Base-by-base conservation (phyloP, 2,113 vertebrate species). In the Pteropus alecto region DNA sequence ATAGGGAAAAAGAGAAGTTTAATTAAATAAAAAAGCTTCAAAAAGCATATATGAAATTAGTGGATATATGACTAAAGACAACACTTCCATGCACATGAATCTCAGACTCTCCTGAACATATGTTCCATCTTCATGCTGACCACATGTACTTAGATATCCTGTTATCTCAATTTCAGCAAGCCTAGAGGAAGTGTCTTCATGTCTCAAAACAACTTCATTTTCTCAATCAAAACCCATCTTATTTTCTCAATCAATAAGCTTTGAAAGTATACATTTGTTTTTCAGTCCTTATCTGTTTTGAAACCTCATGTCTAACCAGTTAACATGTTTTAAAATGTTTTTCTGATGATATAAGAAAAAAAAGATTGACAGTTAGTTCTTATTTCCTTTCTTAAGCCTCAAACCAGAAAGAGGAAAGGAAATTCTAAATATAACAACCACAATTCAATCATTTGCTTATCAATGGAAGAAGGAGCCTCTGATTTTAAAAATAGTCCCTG, bases 401-500 rank as follows among this genome's bases (percentile, higher is more conserved):
- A 79, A 83, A 63, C 35, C 90, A 56, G n/a, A 96, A 95, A 96
- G 73, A 22, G 41, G 48, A 89, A 96, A 89, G 87, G 68, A 94
- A 91, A 93, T 74, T 70, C 74, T 94, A 84, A 79, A 87, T 46
- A 68, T 70, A 60, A 84, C 26, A 46, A 35, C 63, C 74, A 54
- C 7, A 26, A 19, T 77, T 94, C 91, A 71, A 14, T 77, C 90
- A 48, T 95, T 96, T 93, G 87, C 93, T 94, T 90, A 93, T 74
- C 63, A 30, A 4, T 68, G 96, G 87, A 90, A 96, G 54, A 90
- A 96, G 85, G 58, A 83, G 65, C 65, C 46, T 90, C 58, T 81
- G 61, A 41, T 71, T 95, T 81, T 94, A 95, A 98, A 98, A 97
- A 96, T 88, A 94, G 51, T 19, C 15, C 54, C 65, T 33, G 60